These are phyloP conservation scores for Drosophila mojavensis DNA, from an alignment of 1,140 invertebrate genomes.

Conservation along the genomic window DNA sequence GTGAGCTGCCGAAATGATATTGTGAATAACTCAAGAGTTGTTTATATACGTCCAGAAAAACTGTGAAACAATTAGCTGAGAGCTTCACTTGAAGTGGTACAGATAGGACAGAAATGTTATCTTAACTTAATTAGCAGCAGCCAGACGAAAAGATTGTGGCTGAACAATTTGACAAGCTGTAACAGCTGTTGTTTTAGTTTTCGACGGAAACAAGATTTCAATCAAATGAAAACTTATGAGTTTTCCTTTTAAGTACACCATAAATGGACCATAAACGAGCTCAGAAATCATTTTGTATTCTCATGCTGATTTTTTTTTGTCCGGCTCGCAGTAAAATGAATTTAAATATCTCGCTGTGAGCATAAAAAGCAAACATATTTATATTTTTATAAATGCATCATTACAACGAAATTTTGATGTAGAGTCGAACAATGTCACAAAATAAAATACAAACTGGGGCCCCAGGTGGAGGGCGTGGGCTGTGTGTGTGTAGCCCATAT, in stretches of 20 bases:
- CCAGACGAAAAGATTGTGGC: background rate
- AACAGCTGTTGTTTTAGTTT: background rate
- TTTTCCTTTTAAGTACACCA: background rate
- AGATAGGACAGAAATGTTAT: background rate
- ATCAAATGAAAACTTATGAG: background rate
- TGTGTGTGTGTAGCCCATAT: constrained; percentile 45
- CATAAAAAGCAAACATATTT: constrained; percentile 51
- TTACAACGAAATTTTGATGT: constrained; percentile 70
- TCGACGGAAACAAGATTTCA: background rate
- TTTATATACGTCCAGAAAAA: constrained; percentile 12
- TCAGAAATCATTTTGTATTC: constrained; percentile 6
- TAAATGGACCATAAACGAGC: background rate
- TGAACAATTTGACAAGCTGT: background rate
- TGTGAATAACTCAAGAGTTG: too few species aligned
- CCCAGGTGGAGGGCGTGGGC: constrained; percentile 51
- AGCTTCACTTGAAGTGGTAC: background rate
- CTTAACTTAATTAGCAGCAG: constrained; percentile 10
- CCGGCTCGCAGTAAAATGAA: constrained; percentile 56
- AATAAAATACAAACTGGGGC: background rate
- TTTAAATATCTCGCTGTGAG: constrained; percentile 62
- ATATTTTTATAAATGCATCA: constrained; percentile 79
- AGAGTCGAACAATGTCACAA: constrained; percentile 40
- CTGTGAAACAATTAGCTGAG: constrained; percentile 18
- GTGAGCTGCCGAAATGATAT: background rate
- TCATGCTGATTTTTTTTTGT: constrained; percentile 39